Conservation (phyloP, 2,113 vertebrate genomes). For the Noctilio leporinus region DNA sequence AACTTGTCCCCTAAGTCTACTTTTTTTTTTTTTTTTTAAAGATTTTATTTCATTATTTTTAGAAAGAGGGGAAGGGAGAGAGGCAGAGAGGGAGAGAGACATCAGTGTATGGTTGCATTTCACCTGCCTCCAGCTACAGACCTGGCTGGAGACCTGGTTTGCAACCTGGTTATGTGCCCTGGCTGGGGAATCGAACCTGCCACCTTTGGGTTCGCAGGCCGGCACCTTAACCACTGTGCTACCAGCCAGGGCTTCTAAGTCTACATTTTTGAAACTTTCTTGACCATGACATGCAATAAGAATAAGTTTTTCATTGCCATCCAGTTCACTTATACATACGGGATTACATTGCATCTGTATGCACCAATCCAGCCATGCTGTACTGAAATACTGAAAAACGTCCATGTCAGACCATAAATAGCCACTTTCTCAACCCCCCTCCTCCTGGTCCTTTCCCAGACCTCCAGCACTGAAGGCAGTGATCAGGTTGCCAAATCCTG, state of each 20-base stretch:
- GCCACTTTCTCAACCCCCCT: background rate
- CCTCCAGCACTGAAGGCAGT: background rate
- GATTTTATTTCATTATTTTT: no score
- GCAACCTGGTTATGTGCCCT: no score
- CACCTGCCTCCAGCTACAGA: no score
- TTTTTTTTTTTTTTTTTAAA: no score
- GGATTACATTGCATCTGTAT: background rate
- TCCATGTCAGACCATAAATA: background rate
- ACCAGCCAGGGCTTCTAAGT: no score
- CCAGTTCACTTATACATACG: background rate
- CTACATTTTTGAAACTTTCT: background rate
- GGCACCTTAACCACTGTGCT: no score
- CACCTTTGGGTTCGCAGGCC: no score
- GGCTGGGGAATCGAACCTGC: no score
- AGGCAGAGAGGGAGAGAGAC: no score
- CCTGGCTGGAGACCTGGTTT: no score
- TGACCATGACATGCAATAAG: background rate
- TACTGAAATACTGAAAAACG: background rate
- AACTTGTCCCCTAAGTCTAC: background rate
- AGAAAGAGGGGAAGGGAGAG: no score
- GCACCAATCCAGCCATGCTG: background rate
- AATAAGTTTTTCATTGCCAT: background rate
- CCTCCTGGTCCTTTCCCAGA: constrained; percentile 3
- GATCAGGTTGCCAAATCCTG: background rate
- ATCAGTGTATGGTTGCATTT: no score